phyloP scores from a whole-genome alignment of 2,797 vertebrate species.

The Bradypodion pumilum region DNA sequence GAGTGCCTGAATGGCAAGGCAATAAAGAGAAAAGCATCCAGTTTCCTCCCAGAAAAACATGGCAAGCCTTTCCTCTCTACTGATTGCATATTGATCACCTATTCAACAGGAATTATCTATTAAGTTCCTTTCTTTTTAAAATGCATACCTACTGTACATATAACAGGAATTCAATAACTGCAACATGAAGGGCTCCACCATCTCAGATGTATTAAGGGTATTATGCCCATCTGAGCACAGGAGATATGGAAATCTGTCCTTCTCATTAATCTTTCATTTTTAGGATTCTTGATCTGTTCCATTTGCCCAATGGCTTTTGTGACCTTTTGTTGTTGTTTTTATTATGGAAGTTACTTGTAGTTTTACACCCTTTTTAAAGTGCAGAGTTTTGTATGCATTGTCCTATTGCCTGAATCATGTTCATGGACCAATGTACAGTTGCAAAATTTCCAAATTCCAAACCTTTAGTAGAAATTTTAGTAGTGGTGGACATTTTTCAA shows the following conservation, averaged over 20 bases:
- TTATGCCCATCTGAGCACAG: background rate
- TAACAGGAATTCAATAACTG: background rate
- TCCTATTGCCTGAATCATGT: no score
- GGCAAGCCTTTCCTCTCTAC: background rate
- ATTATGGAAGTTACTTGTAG: no score
- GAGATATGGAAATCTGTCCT: background rate
- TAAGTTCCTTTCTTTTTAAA: background rate
- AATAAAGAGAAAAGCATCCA: background rate
- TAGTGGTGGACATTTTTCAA: no score
- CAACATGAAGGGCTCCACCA: no score
- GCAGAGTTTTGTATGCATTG: no score
- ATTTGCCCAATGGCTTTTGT: no score
- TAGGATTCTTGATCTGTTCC: no score
- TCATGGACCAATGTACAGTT: no score
- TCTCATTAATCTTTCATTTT: background rate
- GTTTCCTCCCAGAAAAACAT: background rate
- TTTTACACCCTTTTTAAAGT: no score
- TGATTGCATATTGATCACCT: slow-evolving; percentile 2
- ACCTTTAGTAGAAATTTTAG: no score
- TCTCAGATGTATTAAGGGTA: background rate
- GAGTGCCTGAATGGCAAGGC: background rate
- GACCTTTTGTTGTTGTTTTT: no score
- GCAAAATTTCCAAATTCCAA: no score
- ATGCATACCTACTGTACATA: background rate
- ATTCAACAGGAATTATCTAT: background rate